These are phyloP conservation scores for Anoplophora glabripennis DNA, from an alignment of 1,140 invertebrate genomes.

Conservation along the genomic window DNA sequence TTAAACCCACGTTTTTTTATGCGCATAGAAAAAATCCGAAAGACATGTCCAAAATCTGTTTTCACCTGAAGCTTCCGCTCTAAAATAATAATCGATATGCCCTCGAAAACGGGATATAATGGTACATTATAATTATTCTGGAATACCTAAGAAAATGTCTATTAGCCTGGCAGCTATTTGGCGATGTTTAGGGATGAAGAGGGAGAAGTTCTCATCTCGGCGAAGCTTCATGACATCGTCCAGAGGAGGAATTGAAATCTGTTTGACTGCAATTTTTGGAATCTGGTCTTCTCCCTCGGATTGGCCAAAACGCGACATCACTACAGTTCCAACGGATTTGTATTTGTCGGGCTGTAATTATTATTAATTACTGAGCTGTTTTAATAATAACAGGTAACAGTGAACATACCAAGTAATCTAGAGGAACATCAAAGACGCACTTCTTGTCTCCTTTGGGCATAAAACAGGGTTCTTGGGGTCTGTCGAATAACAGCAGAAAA, in stretches of 20 bases:
- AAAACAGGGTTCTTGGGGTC: slow-evolving; percentile 70
- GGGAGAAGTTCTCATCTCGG: slow-evolving; percentile 68
- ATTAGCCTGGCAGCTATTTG: slow-evolving; percentile 66
- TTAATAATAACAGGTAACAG: background rate
- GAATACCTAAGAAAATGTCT: slow-evolving; percentile 66
- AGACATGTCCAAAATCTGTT: too few relatives aligned
- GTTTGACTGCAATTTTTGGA: slow-evolving; percentile 58
- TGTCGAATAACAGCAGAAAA: slow-evolving; percentile 64
- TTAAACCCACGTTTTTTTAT: too few relatives aligned
- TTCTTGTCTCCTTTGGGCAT: slow-evolving; percentile 60
- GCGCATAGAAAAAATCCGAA: too few relatives aligned
- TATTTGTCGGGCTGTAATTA: slow-evolving; percentile 19
- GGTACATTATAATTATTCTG: background rate
- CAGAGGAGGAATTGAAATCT: slow-evolving; percentile 68
- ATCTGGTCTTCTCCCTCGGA: slow-evolving; percentile 47
- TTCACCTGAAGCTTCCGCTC: too few relatives aligned
- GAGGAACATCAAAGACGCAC: slow-evolving; percentile 59
- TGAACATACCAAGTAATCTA: slow-evolving; percentile 47
- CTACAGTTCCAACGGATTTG: slow-evolving; percentile 15
- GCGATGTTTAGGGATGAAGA: slow-evolving; percentile 72
- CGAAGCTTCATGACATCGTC: slow-evolving; percentile 62
- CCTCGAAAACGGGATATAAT: too few relatives aligned
- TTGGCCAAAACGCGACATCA: slow-evolving; percentile 56
- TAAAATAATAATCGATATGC: too few relatives aligned
- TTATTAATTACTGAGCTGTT: background rate